Conservation (phyloP, 2,888 invertebrate genomes). For the Metalampra italica region DNA sequence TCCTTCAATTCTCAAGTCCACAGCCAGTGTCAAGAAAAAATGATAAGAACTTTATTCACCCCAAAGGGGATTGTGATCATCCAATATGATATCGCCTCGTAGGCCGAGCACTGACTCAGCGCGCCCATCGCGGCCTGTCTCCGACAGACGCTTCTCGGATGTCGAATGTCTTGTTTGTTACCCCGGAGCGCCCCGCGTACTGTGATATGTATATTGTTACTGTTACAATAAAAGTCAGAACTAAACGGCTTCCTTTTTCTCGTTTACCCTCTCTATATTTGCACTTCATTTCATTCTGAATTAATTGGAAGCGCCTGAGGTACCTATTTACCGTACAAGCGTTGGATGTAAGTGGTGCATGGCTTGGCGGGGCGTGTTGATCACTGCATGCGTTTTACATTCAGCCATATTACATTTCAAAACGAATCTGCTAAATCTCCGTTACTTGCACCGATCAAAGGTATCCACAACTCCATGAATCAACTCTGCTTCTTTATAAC, state of each 20-base stretch:
- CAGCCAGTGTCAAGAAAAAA: slow-evolving; percentile 75
- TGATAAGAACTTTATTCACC: slow-evolving; percentile 40
- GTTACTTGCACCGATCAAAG: slow-evolving; percentile 40
- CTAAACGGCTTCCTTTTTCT: slow-evolving; percentile 52
- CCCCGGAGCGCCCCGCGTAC: slow-evolving; percentile 78
- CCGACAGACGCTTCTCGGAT: slow-evolving; percentile 55
- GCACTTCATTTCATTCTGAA: slow-evolving; percentile 45
- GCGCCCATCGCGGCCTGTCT: slow-evolving; percentile 43
- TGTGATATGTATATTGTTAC: slow-evolving; percentile 77
- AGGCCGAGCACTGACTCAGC: slow-evolving; percentile 54
- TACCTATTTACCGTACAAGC: slow-evolving; percentile 42
- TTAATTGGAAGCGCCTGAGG: slow-evolving; percentile 34
- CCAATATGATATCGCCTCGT: slow-evolving; percentile 40
- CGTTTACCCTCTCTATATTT: slow-evolving; percentile 49
- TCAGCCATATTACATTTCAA: slow-evolving; percentile 38
- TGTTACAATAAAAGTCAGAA: slow-evolving; percentile 74
- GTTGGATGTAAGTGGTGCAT: slow-evolving; percentile 71
- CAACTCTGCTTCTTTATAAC: slow-evolving; percentile 28
- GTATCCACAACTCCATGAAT: slow-evolving; percentile 30
- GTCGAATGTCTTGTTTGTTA: slow-evolving; percentile 34
- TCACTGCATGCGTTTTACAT: slow-evolving; percentile 64
- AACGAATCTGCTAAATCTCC: slow-evolving; percentile 23
- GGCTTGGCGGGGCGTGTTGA: slow-evolving; percentile 65
- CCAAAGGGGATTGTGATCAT: slow-evolving; percentile 41
- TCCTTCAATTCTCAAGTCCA: slow-evolving; percentile 73